Base-by-base conservation (phyloP, 1,140 invertebrate species). In the Micrasema minimum region DNA sequence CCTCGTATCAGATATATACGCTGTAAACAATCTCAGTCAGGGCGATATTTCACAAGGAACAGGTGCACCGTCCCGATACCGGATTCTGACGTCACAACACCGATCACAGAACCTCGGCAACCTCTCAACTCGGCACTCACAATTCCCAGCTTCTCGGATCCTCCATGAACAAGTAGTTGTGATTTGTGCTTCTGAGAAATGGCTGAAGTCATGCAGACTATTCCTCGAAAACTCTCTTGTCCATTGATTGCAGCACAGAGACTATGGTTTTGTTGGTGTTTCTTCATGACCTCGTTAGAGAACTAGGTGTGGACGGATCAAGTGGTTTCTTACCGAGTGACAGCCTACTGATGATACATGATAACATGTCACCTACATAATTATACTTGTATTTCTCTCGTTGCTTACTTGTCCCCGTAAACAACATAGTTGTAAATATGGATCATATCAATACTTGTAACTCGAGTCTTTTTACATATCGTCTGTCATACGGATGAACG, bases 11-110 rank as follows among this genome's bases (percentile, higher is more conserved):
- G 35, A 59, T 20, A 59, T 20, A 41, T 26, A 26, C 20, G n/a
- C 50, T 16, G 35, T 38, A 16, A n/a, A 59, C 31, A 38, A 59
- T 43, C 55, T 18, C 55, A 59, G 55, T 10, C 37, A 2, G 37
- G 37, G 31, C 16, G 35, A 59, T 59, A 59, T 59, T 59, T 59
- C 35, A 59, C 31, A 18, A 14, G 35, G 35, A 59, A 59, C 18
- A 59, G 55, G 55, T 59, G 55, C 55, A 41, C 9, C 9, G 14
- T 7, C 22, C 38, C 14, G 55, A 59, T 41, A 38, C 55, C 16
- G 55, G 16, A n/a, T 59, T 18, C 31, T 59, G 55, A 59, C 55
- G 55, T 59, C 55, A 59, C 35, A 22, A 41, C 10, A 11, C 48
- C 9, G 2, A 23, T 51, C 20, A 6, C 48, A 23, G 5, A 51